Evolutionary conservation across 1,140 invertebrate genomes (phyloP).

Genomic region (Drosophila pseudoobscura): DNA sequence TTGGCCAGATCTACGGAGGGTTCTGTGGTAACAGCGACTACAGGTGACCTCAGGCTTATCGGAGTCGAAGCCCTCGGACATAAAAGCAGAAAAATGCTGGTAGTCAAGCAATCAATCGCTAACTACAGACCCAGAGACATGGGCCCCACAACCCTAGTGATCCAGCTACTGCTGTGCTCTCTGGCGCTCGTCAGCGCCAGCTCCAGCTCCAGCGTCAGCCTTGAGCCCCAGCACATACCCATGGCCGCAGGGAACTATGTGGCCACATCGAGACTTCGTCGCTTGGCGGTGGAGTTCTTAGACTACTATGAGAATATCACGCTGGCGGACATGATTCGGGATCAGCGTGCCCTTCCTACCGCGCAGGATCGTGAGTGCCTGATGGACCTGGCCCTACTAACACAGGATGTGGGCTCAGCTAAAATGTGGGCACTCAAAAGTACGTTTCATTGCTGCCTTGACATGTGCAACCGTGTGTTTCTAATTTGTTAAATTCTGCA

Average conservation of each 20-base stretch:
- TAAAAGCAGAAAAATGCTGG: slow-evolving; percentile 1
- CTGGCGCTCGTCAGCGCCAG: neutral
- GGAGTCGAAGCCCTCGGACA: neutral
- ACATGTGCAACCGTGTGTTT: too few relatives aligned
- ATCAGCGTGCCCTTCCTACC: neutral
- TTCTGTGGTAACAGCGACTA: too few relatives aligned
- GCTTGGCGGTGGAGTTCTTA: slow-evolving; percentile 29
- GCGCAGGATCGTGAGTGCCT: slow-evolving; percentile 23
- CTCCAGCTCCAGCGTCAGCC: neutral
- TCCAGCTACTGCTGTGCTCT: slow-evolving; percentile 8
- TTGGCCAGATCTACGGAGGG: too few relatives aligned
- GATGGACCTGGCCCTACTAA: slow-evolving; percentile 15
- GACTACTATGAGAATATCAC: slow-evolving; percentile 31
- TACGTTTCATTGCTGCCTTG: neutral
- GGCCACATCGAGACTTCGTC: slow-evolving; percentile 8
- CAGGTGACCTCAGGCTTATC: slow-evolving; percentile 6
- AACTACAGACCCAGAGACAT: neutral
- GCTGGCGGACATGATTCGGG: neutral
- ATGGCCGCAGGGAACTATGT: neutral
- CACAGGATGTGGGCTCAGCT: neutral
- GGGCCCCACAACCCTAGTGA: neutral
- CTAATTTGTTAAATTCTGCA: neutral
- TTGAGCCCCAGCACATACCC: neutral
- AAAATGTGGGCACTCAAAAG: slow-evolving; percentile 31
- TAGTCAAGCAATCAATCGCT: neutral